Conservation (phyloP, 2,888 invertebrate species). For the Diaphora mendica region DNA sequence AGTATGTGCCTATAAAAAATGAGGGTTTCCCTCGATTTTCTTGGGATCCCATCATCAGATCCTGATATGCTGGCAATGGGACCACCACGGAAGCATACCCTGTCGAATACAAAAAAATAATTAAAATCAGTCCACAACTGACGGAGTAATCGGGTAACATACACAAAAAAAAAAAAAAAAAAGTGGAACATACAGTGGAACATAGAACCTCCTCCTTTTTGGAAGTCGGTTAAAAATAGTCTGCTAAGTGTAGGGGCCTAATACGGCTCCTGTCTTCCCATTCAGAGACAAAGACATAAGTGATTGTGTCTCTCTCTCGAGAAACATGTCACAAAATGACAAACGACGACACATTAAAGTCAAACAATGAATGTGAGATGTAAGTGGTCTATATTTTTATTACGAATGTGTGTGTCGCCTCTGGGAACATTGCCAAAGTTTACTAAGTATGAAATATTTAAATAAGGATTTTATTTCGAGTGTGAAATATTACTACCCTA, state of each 20-base stretch:
- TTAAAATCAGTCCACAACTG: too few species aligned
- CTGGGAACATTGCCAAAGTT: not conserved
- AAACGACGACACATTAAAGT: constrained; percentile 19
- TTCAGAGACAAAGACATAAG: not conserved
- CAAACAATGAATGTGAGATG: constrained; percentile 9
- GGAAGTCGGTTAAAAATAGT: too few species aligned
- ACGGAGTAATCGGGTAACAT: too few species aligned
- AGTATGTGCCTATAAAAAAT: too few species aligned
- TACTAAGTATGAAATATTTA: not conserved
- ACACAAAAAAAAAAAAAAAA: too few species aligned
- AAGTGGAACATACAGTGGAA: too few species aligned
- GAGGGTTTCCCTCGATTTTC: too few species aligned
- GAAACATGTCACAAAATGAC: not conserved
- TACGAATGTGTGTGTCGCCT: constrained; percentile 5
- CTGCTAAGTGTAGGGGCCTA: not conserved
- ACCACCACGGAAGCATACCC: too few species aligned
- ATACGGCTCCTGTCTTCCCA: not conserved
- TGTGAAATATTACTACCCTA: not conserved
- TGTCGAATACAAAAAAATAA: too few species aligned
- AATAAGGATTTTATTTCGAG: not conserved
- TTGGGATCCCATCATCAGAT: too few species aligned
- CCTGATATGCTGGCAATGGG: too few species aligned
- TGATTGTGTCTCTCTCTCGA: not conserved
- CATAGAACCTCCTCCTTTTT: too few species aligned
- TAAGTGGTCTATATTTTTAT: not conserved